These are phyloP conservation scores for Drosophila prosaltans DNA, from an alignment of 1,140 invertebrate genomes.

Conservation along the genomic window DNA sequence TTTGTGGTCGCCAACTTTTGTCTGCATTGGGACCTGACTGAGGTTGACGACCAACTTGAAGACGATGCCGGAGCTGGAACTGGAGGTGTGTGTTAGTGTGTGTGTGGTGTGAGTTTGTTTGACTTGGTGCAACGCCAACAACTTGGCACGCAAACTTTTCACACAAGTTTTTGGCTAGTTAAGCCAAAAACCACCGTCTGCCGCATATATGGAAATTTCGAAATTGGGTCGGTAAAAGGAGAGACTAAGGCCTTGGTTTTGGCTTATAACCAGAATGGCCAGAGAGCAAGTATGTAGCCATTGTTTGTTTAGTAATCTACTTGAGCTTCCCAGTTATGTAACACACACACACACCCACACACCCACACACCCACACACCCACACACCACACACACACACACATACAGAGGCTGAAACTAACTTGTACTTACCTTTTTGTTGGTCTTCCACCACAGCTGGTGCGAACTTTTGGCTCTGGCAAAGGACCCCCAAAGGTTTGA, in stretches of 20 bases:
- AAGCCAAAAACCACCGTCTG: conserved; percentile 72
- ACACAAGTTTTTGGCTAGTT: conserved; percentile 74
- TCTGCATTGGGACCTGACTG: conserved; percentile 42
- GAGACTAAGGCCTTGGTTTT: conserved; percentile 45
- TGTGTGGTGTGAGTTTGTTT: conserved; percentile 56
- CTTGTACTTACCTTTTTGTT: conserved; percentile 49
- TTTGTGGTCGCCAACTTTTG: conserved; percentile 68
- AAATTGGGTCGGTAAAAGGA: conserved; percentile 66
- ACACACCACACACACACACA: conserved; percentile 17
- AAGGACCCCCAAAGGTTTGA: conserved; percentile 57
- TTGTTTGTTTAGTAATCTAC: conserved; percentile 70
- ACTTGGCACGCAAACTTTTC: conserved; percentile 75
- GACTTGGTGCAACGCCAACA: conserved; percentile 67
- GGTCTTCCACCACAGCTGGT: conserved; percentile 68
- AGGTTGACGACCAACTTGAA: conserved; percentile 4
- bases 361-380: not conserved
- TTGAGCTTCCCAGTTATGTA: conserved; percentile 50
- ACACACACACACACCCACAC: conserved; percentile 16
- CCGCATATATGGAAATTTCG: conserved; percentile 54
- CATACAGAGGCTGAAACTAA: conserved; percentile 3
- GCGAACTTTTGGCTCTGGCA: conserved; percentile 56
- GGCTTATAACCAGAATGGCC: conserved; percentile 48
- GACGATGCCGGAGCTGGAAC: conserved; percentile 8
- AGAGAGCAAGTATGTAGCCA: conserved; percentile 43
- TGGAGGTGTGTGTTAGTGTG: conserved; percentile 25